Base-by-base conservation (phyloP, 2,797 vertebrate genomes). In the Amphiprion clarkii region DNA sequence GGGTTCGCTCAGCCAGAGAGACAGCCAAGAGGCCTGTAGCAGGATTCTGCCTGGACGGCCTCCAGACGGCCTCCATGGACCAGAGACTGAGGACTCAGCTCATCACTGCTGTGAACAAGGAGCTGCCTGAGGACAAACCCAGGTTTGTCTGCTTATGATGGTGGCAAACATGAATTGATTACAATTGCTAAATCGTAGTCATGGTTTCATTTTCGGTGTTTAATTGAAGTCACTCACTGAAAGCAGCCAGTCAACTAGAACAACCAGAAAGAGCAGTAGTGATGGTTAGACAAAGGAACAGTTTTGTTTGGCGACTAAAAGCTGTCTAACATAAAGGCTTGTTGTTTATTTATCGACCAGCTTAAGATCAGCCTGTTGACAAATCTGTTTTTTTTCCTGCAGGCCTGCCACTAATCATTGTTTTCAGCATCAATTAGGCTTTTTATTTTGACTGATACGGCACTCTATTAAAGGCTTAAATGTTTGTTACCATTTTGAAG, bases 21-120 rank as follows among this genome's bases (percentile, higher is more conserved):
- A 99, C 98, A 1, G 96, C 96, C 68, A 99, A 98, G 90, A 94
- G 98, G 63, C 96, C 97, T 0, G 97, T 99, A 25, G 95, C 95
- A 6, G 98, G 97, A 74, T 99, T 99, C 90, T 95, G 99, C 53
- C 91, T 99, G 88, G 97, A 99, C 36, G 96, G 97, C 65, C 96
- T 99, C 83, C 96, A 96, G 75, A 94, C 95, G 6, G 74, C 79
- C 73, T 87, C 92, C 62, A 90, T 96, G 92, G 90, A 93, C 61
- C 92, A 86, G 81, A 88, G 94, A 57, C 93, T 96, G 64, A 97
- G 96, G 81, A 92, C 92, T 81, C 92, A 96, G 82, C 93, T 99
- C 89, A 94, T 99, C 78, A 85, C 90, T 2, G 95, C 95, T 8
- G 94, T 97, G 87, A 96, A 90, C 78, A 93, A 94, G 17, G 97